Percentiles rank a stretch among this genome's conserved stretches.
Conservation (phyloP, 2,113 vertebrate species). For the Oceanites oceanicus region DNA sequence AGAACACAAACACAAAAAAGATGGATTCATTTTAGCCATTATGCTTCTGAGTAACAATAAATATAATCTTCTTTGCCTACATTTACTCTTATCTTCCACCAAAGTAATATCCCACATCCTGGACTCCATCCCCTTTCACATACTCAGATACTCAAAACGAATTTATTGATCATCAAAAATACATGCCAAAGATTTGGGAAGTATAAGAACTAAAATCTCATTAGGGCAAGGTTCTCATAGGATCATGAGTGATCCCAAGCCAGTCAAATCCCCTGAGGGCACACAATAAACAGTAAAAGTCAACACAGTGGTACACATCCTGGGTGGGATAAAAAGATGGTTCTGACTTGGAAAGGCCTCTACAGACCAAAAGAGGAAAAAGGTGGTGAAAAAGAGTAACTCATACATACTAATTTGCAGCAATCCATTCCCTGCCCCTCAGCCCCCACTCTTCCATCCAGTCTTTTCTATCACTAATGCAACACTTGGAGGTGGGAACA, state of each 20-base stretch:
- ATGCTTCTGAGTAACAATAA: background rate
- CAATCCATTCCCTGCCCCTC: background rate
- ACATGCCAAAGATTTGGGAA: background rate
- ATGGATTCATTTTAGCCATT: background rate
- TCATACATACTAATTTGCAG: background rate
- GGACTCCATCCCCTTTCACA: background rate
- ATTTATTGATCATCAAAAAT: background rate
- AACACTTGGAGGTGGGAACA: background rate
- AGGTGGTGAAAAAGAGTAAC: fast-evolving
- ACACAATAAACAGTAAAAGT: background rate
- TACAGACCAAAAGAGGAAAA: background rate
- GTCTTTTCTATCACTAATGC: background rate
- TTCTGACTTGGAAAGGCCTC: background rate
- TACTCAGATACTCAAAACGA: background rate
- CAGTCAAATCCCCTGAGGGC: background rate
- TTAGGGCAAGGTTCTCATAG: background rate
- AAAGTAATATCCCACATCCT: background rate
- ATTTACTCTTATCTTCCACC: background rate
- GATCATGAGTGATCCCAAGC: background rate
- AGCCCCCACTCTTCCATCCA: background rate
- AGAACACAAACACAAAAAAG: background rate
- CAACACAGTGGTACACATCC: background rate
- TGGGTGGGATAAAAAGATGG: background rate
- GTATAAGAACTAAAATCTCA: background rate
- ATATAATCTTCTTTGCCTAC: background rate